A percentile compares a stretch with the other conserved stretches of the same genome.
Evolutionary conservation across 2,797 vertebrate species (phyloP).

Genomic region (Molossus molossus): DNA sequence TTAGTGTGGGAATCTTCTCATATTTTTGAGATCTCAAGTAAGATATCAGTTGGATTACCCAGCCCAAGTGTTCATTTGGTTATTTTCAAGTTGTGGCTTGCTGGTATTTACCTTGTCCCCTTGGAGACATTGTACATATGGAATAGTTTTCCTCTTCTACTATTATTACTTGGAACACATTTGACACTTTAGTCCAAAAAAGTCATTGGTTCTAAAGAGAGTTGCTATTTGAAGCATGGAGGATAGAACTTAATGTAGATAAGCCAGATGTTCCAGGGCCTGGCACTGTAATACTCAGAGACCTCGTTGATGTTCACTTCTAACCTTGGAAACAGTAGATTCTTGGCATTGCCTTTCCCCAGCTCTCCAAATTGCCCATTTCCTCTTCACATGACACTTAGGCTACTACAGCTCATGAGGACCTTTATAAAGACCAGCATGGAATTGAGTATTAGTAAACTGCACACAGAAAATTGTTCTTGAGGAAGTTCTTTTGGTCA

Average conservation of each 20-base stretch:
- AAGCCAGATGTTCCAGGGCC: background rate
- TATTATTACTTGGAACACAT: conserved; percentile 27
- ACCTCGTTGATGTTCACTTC: background rate
- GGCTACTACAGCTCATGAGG: background rate
- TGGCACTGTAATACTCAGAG: background rate
- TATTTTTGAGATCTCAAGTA: background rate
- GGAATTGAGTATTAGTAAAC: background rate
- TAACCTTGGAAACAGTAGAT: background rate
- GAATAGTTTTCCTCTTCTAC: conserved; percentile 13
- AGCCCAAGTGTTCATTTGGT: background rate
- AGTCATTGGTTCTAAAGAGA: conserved; percentile 6
- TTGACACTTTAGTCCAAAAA: conserved; percentile 1
- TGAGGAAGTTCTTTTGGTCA: background rate
- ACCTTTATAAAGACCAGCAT: conserved; percentile 27
- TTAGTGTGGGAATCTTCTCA: background rate
- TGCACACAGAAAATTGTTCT: conserved; percentile 2
- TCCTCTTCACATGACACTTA: background rate
- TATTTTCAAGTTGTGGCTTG: background rate
- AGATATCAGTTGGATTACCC: background rate
- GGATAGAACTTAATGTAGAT: background rate
- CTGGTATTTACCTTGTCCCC: background rate
- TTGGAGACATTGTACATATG: background rate
- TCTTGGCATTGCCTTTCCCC: background rate
- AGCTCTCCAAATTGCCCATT: background rate
- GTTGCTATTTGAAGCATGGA: background rate